Base-by-base conservation (phyloP, 2,113 vertebrate genomes). In the Piprites chloris region DNA sequence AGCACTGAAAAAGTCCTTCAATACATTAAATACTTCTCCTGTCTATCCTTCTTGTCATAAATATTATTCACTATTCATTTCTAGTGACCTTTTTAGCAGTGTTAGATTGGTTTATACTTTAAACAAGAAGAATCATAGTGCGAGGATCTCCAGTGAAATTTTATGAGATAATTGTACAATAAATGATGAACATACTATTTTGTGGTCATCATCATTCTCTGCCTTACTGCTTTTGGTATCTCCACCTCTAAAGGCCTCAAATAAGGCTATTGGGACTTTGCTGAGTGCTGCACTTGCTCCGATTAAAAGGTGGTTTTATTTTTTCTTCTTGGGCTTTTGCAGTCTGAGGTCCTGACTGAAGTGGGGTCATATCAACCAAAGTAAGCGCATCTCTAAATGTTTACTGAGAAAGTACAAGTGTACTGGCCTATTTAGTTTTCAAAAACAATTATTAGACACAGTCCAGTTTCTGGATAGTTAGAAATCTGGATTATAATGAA, bases 11-110 rank as follows among this genome's bases (percentile, higher is more conserved):
- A 97, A 95, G 89, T 95, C 83, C 81, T 96, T 95, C 95, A 94
- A 92, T 71, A 87, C 65, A 85, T 81, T 83, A 69, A 90, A 96
- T 95, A 88, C 80, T 74, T 87, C 66, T 73, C 55, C 35, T 46
- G 90, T 87, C 80, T 74, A 66, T 74, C 33, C 62, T 96, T 94
- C 96, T 97, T 94, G 84, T 97, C 89, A 94, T 74, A 91, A 91
- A 71, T 77, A 85, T 93, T 85, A 96, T 98, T 97, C 87, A 95
- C 96, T 96, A 97, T 95, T 97, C 95, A 96, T 96, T 96, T 94
- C 94, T 56, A 66, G 63, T 50, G 86, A 95, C 90, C 94, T 74
- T 92, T 96, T 85, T 94, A 85, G 28, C 91, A 95, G 49, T 73
- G 56, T 63, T 87, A 86, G 73, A 92, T 97, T 94, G 59, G 61